These are phyloP conservation scores for Columba guinea DNA, from an alignment of 2,797 vertebrate genomes.

Conservation along the genomic window DNA sequence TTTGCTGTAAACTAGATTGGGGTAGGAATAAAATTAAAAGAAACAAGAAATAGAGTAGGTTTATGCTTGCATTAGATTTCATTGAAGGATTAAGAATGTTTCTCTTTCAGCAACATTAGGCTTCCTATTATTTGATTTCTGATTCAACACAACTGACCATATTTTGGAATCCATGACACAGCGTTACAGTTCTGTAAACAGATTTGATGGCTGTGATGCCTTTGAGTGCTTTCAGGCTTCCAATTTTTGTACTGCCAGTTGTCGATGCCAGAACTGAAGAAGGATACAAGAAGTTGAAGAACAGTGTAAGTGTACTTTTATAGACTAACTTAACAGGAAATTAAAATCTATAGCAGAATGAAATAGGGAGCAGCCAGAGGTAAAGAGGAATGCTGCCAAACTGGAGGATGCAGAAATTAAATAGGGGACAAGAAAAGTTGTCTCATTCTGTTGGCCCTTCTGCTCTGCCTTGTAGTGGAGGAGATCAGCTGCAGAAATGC, in stretches of 20 bases:
- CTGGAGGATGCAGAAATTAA: neutral
- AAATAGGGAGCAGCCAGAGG: neutral
- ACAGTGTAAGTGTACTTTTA: neutral
- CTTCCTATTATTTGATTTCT: neutral
- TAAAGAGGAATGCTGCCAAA: neutral
- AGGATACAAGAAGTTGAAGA: neutral
- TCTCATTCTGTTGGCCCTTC: neutral
- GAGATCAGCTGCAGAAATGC: neutral
- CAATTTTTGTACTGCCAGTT: neutral
- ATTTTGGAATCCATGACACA: neutral
- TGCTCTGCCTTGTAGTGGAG: neutral
- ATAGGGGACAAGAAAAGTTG: neutral
- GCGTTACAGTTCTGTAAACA: neutral
- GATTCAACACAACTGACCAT: neutral
- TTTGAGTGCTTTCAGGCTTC: neutral
- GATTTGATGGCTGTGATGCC: neutral
- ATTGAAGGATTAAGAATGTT: slow-evolving; percentile 3
- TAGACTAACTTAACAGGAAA: neutral
- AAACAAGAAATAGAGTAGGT: neutral
- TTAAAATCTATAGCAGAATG: neutral
- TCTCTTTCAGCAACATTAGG: fast-evolving
- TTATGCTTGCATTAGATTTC: neutral
- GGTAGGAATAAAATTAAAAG: neutral
- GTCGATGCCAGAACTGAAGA: neutral
- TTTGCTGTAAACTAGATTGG: neutral